Evolutionary conservation across 2,113 vertebrate species (phyloP), one percentile per base, ranked within the genome.

Genomic region (Crypturellus undulatus): DNA sequence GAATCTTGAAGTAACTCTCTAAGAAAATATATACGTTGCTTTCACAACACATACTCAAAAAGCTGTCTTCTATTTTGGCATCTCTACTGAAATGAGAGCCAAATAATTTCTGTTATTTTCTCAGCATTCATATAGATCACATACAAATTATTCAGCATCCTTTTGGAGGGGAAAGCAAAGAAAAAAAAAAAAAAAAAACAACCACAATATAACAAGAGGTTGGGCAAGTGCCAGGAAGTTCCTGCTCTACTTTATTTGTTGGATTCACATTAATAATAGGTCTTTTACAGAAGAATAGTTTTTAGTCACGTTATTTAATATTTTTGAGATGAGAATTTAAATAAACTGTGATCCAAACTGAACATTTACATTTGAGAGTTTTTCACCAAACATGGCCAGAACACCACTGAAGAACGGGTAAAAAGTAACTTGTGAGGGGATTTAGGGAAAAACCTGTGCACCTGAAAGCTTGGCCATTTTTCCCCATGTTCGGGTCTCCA

Each of bases 21-120:
- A 49, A 77, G 92, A 91, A 91, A 81, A 62, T 76, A 82, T 86
- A 71, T 62, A 84, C 73, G 84, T 76, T 95, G 91, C 79, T 96
- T 96, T 93, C 94, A 81, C 40, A 93, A 86, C 65, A 82, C 62
- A 43, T 82, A 96, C 58, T 93, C 84, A 96, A 78, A 95, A 93
- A 84, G 95, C 89, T 84, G 70, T 91, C 91, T 90, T 96, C 86
- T 90, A 65, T 89, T 95, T 92, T 96, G 94, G 96, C 91, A 89
- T 95, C 77, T 91, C 40, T 68, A 67, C 62, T 93, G 89, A 87
- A 92, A 79, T 0, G 3, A 93, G 86, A 81, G 96, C 94, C 94
- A 96, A 95, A 82, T 80, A 36, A 83, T 83, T 73, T 95, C 68
- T 91, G 73, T 60, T 60, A 70, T 91, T 93, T 59, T 82, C 91